Base-by-base conservation (phyloP, 2,113 vertebrate species). In the Polypterus bichir region DNA sequence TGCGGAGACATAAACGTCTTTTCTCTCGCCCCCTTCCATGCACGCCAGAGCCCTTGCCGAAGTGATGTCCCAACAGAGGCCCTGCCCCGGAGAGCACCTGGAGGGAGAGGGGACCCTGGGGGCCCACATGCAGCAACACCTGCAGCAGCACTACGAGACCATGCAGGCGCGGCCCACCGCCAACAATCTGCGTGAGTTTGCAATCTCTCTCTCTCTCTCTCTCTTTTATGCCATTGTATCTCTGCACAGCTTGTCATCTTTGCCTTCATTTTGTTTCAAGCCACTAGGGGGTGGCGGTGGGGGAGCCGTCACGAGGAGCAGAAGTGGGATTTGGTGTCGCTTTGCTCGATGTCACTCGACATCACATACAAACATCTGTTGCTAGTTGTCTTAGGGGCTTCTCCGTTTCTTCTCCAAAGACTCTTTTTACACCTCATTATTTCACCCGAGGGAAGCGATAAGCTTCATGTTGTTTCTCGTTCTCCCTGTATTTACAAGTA, bases 61-160 rank as follows among this genome's bases (percentile, higher is more conserved):
- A 49, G 94, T 95, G 72, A 90, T 98, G 91, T 84, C 92, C 62
- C 93, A 94, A 71, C 93, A 97, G 79, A 91, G 89, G 65, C 91
- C 90, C 66, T 89, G 90, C 77, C 90, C 91, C 71, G 83, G 87
- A 63, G 93, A 96, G 74, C 93, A 89, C 56, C 91, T 86, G 79
- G 92, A 97, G 58, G 89, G 90, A 74, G 93, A 97, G 76, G 89
- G 94, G 73, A 89, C 90, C 76, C 90, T 97, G 0, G 92, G 93
- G 51, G 92, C 94, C 76, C 92, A 97, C 0, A 89, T 89, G 65
- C 27, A 27, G 27, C 27, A 27, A 27, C 27, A 27, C 27, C 27
- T 27, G 27, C 27, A 77, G 1, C 93, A 97, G 66, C 93, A 93
- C 71, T 98, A 87, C 62, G 93, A 94, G 70, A 95, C 89, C 78